Evolutionary conservation across 2,888 invertebrate species (phyloP).

Genomic region (Hofmannophila pseudospretella): DNA sequence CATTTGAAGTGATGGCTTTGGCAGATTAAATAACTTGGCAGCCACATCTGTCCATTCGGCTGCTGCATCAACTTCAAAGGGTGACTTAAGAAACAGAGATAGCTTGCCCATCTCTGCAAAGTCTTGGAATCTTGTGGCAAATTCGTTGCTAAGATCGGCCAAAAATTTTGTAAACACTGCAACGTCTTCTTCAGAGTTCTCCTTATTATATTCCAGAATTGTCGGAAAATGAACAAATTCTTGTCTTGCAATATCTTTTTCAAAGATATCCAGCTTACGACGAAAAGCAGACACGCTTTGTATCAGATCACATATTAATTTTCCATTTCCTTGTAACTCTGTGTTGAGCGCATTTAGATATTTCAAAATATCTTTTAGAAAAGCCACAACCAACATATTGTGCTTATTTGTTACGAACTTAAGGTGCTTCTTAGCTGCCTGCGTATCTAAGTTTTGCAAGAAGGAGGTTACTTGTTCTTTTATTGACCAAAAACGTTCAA

Average conservation of each 20-base stretch:
- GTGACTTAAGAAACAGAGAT: constrained; percentile 15
- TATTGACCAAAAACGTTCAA: no score
- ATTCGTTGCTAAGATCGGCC: no score
- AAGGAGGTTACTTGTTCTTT: constrained; percentile 21
- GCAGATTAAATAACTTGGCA: constrained; percentile 25
- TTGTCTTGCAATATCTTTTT: constrained; percentile 20
- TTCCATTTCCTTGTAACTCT: constrained; percentile 8
- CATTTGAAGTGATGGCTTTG: constrained; percentile 19
- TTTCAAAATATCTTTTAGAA: constrained; percentile 16
- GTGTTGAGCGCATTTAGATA: constrained; percentile 19
- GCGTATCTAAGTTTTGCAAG: constrained; percentile 20
- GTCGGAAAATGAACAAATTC: constrained; percentile 23
- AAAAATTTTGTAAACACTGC: constrained; percentile 21
- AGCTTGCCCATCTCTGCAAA: no score
- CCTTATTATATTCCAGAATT: constrained; percentile 26
- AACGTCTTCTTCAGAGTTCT: constrained; percentile 28
- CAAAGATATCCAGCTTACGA: constrained; percentile 16
- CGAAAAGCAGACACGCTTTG: constrained; percentile 14
- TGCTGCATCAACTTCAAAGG: constrained; percentile 25
- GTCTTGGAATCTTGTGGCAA: no score
- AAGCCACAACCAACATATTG: constrained; percentile 19
- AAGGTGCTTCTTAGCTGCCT: constrained; percentile 22
- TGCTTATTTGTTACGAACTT: constrained; percentile 15
- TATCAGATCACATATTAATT: no score
- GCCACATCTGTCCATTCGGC: constrained; percentile 23